Conservation (phyloP, 1,140 invertebrate species). For the Trichogramma pretiosum region DNA sequence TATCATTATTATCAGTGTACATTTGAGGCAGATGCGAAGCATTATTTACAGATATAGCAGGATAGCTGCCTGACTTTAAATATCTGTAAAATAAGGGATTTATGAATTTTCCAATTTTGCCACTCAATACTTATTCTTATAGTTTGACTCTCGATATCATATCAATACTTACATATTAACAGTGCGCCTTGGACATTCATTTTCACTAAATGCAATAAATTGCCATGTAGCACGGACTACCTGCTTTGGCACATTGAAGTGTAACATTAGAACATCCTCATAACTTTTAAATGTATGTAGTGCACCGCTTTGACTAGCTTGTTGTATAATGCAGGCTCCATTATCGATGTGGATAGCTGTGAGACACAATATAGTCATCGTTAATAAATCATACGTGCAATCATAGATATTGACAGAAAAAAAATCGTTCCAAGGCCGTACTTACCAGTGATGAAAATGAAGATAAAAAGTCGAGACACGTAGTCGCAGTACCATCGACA, state of each 20-base stretch:
- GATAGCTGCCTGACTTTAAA: slow-evolving; percentile 53
- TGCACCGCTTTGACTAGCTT: slow-evolving; percentile 47
- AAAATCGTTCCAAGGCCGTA: too few species aligned
- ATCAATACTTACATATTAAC: slow-evolving; percentile 43
- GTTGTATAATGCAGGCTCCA: slow-evolving; percentile 28
- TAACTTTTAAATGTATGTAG: slow-evolving; percentile 46
- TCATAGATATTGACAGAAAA: too few species aligned
- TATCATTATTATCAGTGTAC: slow-evolving; percentile 32
- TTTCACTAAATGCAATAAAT: slow-evolving; percentile 49
- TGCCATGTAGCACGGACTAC: slow-evolving; percentile 48
- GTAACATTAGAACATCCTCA: slow-evolving; percentile 46
- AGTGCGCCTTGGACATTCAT: slow-evolving; percentile 38
- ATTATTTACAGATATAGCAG: slow-evolving; percentile 49
- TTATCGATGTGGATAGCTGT: slow-evolving; percentile 1
- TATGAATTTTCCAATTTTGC: too few species aligned
- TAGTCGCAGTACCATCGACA: too few species aligned
- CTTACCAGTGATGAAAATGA: too few species aligned
- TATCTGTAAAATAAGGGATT: slow-evolving; percentile 35
- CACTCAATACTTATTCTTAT: neutral
- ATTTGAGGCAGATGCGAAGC: slow-evolving; percentile 40
- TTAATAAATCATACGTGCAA: too few species aligned
- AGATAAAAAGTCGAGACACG: too few species aligned
- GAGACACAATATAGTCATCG: too few species aligned
- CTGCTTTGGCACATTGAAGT: slow-evolving; percentile 47
- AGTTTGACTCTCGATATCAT: too few species aligned